Percentiles rank a stretch among this genome's conserved stretches.
Evolutionary conservation across 2,888 invertebrate genomes (phyloP).

Genomic region (Phalera bucephala): DNA sequence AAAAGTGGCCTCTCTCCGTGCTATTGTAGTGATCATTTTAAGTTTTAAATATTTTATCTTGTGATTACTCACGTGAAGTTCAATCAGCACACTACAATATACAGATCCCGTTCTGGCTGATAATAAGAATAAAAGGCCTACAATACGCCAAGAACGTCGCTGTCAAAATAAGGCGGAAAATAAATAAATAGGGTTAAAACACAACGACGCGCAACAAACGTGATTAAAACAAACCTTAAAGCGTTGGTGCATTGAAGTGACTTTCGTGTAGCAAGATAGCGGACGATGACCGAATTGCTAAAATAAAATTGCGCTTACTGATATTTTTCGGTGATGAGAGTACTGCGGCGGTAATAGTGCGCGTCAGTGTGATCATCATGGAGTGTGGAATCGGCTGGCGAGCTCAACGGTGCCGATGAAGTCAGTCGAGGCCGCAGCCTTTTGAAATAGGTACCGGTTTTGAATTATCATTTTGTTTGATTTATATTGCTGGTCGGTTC

Average conservation of each 20-base stretch:
- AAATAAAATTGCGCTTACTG: constrained; percentile 47
- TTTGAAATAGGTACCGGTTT: constrained; percentile 82
- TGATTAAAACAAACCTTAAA: constrained; percentile 61
- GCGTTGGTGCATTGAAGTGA: constrained; percentile 43
- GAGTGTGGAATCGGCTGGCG: constrained; percentile 65
- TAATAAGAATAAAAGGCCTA: constrained; percentile 29
- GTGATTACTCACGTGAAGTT: constrained; percentile 24
- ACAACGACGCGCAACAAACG: constrained; percentile 47
- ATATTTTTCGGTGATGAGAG: constrained; percentile 53
- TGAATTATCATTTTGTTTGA: constrained; percentile 79
- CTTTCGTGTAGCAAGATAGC: constrained; percentile 39
- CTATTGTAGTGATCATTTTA: constrained; percentile 42
- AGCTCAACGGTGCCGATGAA: constrained; percentile 62
- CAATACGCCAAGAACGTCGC: constrained; percentile 42
- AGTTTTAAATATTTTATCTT: constrained; percentile 40
- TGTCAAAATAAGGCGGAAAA: constrained; percentile 77
- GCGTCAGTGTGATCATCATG: constrained; percentile 54
- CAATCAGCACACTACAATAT: constrained; percentile 18
- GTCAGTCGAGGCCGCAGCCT: constrained; percentile 70
- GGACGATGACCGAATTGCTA: constrained; percentile 49
- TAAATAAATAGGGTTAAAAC: constrained; percentile 77
- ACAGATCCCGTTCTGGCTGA: constrained; percentile 27
- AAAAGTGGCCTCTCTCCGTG: constrained; percentile 66
- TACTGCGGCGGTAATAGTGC: constrained; percentile 37
- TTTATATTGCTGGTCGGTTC: constrained; percentile 62